Evolutionary conservation across 2,888 invertebrate species (phyloP).

Genomic region (Folsomia candida): DNA sequence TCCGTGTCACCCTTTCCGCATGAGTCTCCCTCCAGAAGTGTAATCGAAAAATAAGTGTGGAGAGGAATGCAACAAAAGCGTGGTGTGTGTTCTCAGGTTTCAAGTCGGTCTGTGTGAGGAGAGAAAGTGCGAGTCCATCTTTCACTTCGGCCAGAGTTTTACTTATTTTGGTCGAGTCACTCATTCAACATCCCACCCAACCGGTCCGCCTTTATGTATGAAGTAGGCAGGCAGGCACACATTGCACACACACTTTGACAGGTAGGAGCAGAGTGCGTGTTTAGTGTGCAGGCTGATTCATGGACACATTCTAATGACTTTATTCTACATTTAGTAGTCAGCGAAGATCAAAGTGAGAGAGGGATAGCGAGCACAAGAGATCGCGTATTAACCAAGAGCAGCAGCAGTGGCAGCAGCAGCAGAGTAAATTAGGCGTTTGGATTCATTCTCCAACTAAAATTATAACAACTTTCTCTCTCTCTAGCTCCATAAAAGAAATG

Average conservation of each 20-base stretch:
- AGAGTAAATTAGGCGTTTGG: not conserved
- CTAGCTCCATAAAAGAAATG: constrained; percentile 3
- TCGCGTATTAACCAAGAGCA: not conserved
- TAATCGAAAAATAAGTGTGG: too few relatives aligned
- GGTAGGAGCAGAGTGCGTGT: too few relatives aligned
- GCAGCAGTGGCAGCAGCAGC: too few relatives aligned
- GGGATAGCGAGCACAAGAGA: not conserved
- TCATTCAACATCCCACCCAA: not conserved
- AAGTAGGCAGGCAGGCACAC: not conserved
- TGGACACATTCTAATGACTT: not conserved
- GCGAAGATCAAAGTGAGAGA: not conserved
- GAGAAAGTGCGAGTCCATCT: too few relatives aligned
- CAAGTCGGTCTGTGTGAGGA: too few relatives aligned
- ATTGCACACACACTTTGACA: not conserved
- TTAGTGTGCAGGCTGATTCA: not conserved
- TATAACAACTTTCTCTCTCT: not conserved
- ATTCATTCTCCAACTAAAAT: not conserved
- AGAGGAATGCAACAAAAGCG: too few relatives aligned
- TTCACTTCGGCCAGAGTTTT: too few relatives aligned
- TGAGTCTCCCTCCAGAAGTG: too few relatives aligned
- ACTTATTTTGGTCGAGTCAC: too few relatives aligned
- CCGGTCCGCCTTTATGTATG: not conserved
- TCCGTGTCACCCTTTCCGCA: too few relatives aligned
- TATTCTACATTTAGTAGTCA: not conserved
- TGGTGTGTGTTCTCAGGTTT: too few relatives aligned